These are phyloP conservation scores for Cassiopea xamachana DNA, from an alignment of 30 jellyfish, hydroid and myxozoan genomes.

Conservation along the genomic window DNA sequence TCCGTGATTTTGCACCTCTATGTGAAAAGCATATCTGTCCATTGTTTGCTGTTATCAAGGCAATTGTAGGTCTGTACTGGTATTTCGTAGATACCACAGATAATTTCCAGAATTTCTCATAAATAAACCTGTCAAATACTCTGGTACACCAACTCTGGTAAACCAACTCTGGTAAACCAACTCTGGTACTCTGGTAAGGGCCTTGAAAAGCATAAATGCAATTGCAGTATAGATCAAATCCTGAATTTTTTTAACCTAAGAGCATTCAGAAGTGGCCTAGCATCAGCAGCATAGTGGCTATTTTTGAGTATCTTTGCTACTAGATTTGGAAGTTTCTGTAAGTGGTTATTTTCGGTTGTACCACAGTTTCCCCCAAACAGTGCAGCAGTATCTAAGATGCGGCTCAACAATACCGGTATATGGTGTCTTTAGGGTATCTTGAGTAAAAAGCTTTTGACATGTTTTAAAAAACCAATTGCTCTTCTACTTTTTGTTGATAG, in stretches of 20 bases:
- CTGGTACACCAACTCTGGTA: neutral
- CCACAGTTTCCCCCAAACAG: neutral
- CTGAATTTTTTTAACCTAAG: neutral
- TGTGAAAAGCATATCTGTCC: neutral
- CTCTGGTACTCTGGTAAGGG: neutral
- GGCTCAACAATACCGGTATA: no score
- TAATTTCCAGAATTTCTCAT: neutral
- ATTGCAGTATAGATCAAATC: neutral
- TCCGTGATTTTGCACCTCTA: neutral
- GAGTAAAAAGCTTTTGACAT: neutral
- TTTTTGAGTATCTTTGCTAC: neutral
- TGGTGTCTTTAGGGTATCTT: neutral
- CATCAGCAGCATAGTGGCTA: neutral
- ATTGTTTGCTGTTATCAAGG: neutral
- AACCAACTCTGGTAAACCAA: no score
- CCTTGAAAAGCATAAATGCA: neutral
- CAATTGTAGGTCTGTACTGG: neutral
- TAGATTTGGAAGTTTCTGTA: neutral
- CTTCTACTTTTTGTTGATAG: neutral
- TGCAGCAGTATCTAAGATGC: neutral
- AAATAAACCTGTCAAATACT: neutral
- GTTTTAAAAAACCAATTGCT: neutral
- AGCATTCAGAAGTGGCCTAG: neutral
- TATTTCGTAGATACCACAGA: neutral
- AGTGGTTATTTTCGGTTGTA: neutral